Evolutionary conservation across 2,113 vertebrate genomes (phyloP).

Genomic region (Calyptommatus sinebrachiatus): DNA sequence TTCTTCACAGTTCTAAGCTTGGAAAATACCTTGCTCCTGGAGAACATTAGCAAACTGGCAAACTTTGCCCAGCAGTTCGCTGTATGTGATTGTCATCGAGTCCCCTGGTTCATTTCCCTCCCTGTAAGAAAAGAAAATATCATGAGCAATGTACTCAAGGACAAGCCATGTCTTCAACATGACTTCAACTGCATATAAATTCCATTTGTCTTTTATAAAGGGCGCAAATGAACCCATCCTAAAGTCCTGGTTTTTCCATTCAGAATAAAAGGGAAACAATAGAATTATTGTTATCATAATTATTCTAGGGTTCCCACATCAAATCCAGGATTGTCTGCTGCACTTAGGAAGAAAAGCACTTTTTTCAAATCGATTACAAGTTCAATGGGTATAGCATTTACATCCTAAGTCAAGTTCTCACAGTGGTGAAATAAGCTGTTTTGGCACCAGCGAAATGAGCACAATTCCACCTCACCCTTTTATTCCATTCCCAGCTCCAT

Average conservation of each 20-base stretch:
- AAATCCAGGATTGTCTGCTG: too few species aligned
- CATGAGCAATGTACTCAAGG: background rate
- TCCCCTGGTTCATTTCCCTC: constrained; percentile 94
- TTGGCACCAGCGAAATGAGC: too few species aligned
- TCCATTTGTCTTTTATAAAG: background rate
- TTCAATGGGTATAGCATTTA: too few species aligned
- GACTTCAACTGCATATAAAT: background rate
- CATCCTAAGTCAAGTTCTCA: too few species aligned
- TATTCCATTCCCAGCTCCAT: too few species aligned
- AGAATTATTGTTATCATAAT: too few species aligned
- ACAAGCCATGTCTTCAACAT: background rate
- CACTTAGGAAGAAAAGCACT: too few species aligned
- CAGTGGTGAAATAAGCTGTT: too few species aligned
- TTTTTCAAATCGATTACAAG: too few species aligned
- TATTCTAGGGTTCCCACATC: too few species aligned
- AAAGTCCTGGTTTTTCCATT: background rate
- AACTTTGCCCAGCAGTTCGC: constrained; percentile 84
- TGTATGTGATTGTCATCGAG: constrained; percentile 83
- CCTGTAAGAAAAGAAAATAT: constrained; percentile 71
- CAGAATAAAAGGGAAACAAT: background rate
- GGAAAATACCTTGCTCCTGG: constrained; percentile 76
- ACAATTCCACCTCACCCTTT: too few species aligned
- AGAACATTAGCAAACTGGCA: constrained; percentile 93
- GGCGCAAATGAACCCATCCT: background rate
- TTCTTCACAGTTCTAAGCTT: background rate